A percentile compares a stretch with the other conserved stretches of the same genome.
Conservation (phyloP, 1,140 invertebrate species). For the Harlomillsia oculata region DNA sequence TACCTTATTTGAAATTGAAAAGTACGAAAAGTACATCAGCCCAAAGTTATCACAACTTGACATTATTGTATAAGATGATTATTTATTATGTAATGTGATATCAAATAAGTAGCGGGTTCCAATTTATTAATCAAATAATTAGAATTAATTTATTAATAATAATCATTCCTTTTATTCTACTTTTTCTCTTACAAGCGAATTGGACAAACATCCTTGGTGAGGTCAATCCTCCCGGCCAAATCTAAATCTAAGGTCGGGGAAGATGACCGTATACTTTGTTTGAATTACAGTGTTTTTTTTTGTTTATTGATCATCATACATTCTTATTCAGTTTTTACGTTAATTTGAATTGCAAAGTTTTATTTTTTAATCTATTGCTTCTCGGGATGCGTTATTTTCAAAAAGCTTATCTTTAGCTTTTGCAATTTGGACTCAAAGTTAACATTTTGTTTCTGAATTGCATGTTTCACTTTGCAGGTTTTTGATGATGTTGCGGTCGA, state of each 20-base stretch:
- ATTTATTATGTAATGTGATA: too few species aligned
- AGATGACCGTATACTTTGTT: slow-evolving; percentile 1
- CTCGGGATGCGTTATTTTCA: not conserved
- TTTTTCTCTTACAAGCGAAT: slow-evolving; percentile 28
- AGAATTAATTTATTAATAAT: too few species aligned
- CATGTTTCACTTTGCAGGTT: slow-evolving; percentile 49
- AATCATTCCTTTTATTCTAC: too few species aligned
- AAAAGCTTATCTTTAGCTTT: too few species aligned
- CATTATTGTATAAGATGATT: too few species aligned
- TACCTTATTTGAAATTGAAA: too few species aligned
- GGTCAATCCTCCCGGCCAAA: slow-evolving; percentile 30
- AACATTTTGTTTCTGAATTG: not conserved
- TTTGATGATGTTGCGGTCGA: slow-evolving; percentile 90
- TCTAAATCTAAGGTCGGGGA: slow-evolving; percentile 35
- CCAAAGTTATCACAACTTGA: too few species aligned
- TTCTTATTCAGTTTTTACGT: not conserved
- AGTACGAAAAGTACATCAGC: too few species aligned
- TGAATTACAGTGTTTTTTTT: not conserved
- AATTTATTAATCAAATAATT: too few species aligned
- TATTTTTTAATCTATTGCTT: not conserved
- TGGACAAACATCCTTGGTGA: slow-evolving; percentile 23
- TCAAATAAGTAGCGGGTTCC: too few species aligned
- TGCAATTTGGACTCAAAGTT: too few species aligned
- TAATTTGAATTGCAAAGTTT: not conserved
- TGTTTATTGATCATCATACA: not conserved